Evolutionary conservation across 1,140 invertebrate genomes (phyloP).

Genomic region (Drosophila nannoptera): DNA sequence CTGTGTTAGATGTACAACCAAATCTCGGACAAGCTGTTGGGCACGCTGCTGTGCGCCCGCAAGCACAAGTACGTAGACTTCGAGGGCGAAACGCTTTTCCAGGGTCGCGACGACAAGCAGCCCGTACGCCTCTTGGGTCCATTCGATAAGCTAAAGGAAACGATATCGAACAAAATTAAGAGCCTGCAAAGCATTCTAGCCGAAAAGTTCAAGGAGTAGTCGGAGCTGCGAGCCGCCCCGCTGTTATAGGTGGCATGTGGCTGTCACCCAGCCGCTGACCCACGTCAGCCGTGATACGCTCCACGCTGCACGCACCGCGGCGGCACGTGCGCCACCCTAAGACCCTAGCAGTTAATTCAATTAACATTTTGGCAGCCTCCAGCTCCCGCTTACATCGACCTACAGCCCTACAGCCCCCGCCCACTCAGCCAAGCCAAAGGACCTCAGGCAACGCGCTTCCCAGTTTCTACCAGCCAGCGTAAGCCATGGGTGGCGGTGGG

Average conservation of each 20-base stretch:
- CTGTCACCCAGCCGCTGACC: constrained; percentile 31
- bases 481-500: not conserved
- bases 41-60: constrained; percentile 51
- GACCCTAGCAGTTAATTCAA: constrained; percentile 65
- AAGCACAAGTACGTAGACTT: constrained; percentile 54
- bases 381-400: not conserved
- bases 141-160: constrained; percentile 31
- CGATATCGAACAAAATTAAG: constrained; percentile 52
- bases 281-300: constrained; percentile 31
- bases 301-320: not conserved
- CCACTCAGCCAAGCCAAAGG: constrained; percentile 4
- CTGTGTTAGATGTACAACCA: constrained; percentile 37
- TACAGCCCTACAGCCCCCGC: not conserved
- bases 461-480: constrained; percentile 14
- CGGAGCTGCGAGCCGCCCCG: constrained; percentile 24
- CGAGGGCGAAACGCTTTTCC: constrained; percentile 56
- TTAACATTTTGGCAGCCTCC: constrained; percentile 42
- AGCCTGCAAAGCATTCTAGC: constrained; percentile 32
- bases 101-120: constrained; percentile 51
- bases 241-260: constrained; percentile 7
- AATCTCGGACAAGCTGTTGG: constrained; percentile 63
- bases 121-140: constrained; percentile 34
- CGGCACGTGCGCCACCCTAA: constrained; percentile 46
- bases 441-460: not conserved
- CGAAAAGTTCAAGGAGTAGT: constrained; percentile 23